Conservation (phyloP, 2,797 vertebrate species). For the Sebastes minor region DNA sequence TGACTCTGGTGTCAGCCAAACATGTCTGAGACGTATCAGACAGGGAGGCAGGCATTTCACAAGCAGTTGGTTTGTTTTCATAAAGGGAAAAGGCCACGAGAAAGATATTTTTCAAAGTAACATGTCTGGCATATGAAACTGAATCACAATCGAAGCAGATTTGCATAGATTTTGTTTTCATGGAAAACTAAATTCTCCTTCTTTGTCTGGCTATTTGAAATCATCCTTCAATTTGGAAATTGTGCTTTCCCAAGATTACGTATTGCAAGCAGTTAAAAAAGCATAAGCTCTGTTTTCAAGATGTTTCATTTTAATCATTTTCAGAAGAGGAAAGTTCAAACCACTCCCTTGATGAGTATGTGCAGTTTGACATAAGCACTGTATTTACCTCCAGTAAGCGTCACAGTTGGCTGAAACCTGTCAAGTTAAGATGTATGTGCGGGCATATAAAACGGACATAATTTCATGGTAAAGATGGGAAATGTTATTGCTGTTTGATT, state of each 20-base stretch:
- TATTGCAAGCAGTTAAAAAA: conserved; percentile 50
- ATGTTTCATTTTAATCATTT: conserved; percentile 70
- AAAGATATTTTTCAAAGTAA: conserved; percentile 12
- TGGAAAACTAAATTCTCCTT: conserved; percentile 30
- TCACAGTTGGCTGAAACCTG: conserved; percentile 84
- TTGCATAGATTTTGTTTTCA: conserved; percentile 21
- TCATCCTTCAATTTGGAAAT: conserved; percentile 39
- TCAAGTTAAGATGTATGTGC: conserved; percentile 85
- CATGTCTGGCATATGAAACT: conserved; percentile 11
- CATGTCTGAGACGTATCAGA: conserved; percentile 56
- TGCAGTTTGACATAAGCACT: conserved; percentile 62
- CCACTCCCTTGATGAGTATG: conserved; percentile 72
- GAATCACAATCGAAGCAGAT: conserved; percentile 13
- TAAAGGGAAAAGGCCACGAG: not conserved
- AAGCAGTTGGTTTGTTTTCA: conserved; percentile 53
- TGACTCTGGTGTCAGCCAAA: conserved; percentile 61
- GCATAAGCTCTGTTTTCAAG: conserved; percentile 50
- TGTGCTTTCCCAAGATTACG: conserved; percentile 25
- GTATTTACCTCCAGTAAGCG: conserved; percentile 75
- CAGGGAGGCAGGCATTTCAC: conserved; percentile 51
- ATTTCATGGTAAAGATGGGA: conserved; percentile 87
- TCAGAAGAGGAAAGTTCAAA: conserved; percentile 63
- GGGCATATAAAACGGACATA: conserved; percentile 78
- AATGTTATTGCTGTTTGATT: conserved; percentile 86
- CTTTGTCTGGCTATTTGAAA: conserved; percentile 31